A percentile compares a stretch with the other conserved stretches of the same genome.
These are phyloP conservation scores for Holacanthus passer DNA, from an alignment of 2,113 vertebrate genomes.

Conservation along the genomic window DNA sequence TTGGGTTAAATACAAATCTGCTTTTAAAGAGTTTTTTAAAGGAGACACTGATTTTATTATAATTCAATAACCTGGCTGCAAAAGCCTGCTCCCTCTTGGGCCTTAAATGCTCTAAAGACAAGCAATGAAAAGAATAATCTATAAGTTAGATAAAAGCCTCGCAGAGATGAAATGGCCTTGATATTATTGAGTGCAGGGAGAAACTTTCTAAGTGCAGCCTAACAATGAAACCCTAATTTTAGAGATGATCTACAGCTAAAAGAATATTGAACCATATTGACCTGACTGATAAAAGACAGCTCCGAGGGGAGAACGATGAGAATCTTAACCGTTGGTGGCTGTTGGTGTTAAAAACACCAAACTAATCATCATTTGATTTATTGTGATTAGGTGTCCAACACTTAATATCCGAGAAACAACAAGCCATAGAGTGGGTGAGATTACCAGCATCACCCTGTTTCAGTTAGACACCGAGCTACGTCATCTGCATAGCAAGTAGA, in stretches of 20 bases:
- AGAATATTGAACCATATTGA: not conserved
- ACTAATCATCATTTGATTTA: constrained; percentile 4
- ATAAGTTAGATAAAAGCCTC: constrained; percentile 5
- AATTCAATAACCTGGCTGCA: not conserved
- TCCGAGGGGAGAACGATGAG: not conserved
- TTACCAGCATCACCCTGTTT: constrained; percentile 2
- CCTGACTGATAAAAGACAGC: not conserved
- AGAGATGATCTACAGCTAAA: not conserved
- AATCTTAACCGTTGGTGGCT: not conserved
- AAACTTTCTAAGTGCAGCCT: constrained; percentile 10
- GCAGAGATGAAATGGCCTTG: not conserved
- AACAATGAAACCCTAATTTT: not conserved
- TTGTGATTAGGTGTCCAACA: not conserved
- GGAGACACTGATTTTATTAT: not conserved
- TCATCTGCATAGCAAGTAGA: constrained; percentile 55
- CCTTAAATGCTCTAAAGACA: not conserved
- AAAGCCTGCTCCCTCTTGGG: not conserved
- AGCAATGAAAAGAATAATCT: constrained; percentile 6
- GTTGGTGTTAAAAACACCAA: constrained; percentile 7
- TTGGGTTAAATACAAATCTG: not conserved
- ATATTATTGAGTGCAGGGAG: constrained; percentile 1
- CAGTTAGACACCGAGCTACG: constrained; percentile 11
- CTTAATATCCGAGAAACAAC: constrained; percentile 20
- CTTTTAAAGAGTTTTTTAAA: not conserved
- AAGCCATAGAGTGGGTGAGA: constrained; percentile 3